Evolutionary conservation across 2,888 invertebrate genomes (phyloP), one percentile per base, ranked within the genome.

Genomic region (Cerceris rybyensis): DNA sequence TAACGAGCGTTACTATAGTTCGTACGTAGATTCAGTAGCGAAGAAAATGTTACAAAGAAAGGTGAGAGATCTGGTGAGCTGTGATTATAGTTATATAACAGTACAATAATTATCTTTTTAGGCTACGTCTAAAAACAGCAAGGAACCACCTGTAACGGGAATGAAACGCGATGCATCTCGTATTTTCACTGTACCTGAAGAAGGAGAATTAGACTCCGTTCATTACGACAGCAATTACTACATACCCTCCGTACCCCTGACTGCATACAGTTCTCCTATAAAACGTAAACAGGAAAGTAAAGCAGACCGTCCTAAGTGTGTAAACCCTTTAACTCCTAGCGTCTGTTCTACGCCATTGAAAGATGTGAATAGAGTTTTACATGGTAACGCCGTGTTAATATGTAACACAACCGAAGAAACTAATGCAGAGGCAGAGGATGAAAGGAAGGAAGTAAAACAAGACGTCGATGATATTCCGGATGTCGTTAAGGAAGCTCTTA

Each of bases 181-280:
- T 2, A 95, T 97, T 46, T 97, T 97, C 88, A 96, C 97, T 6
- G 97, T 97, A 65, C 96, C 96, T 1, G 97, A 97, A 93, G 97
- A 97, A 89, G 95, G 95, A 63, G 93, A 92, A 42, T 85, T 91
- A 11, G 91, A 92, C 54, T 77, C 89, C 7, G 74, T 76, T 42
- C 70, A 81, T 59, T 83, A 88, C 75, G 68, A 74, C 60, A 50
- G 67, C 63, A 65, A 61, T 16, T 84, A 73, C 9, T 82, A 74
- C 61, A 78, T 81, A 54, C 78, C 85, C 6, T 80, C 86, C 13
- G 80, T 86, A 42, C 85, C 87, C 7, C 72, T 86, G 2, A 76
- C 85, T 11, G 74, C 78, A 41, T 85, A 86, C 70, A 88, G 79
- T 69, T 88, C 87, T 5, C 89, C 89, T 5, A 74, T 84, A 16